Percentiles rank a stretch among this genome's conserved stretches.
phyloP scores from a whole-genome alignment of 1,140 invertebrate species.

The Pissodes strobi region DNA sequence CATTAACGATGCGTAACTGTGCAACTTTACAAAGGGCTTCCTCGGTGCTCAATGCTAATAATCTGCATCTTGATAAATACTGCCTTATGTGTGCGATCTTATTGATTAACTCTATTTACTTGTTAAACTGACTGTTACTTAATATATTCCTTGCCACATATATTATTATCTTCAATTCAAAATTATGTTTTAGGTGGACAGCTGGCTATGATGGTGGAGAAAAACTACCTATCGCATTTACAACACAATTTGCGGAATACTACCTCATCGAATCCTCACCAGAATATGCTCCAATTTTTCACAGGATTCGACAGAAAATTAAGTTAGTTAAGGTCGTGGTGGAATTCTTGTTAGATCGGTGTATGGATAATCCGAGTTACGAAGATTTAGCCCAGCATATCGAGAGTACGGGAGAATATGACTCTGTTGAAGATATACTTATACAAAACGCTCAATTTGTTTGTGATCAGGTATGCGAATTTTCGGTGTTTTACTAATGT shows the following conservation, averaged over 20 bases:
- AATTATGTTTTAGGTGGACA: too few relatives aligned
- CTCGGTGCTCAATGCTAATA: too few relatives aligned
- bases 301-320: constrained; percentile 76
- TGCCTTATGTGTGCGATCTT: too few relatives aligned
- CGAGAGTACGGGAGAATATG: constrained; percentile 60
- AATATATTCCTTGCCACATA: too few relatives aligned
- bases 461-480: constrained; percentile 82
- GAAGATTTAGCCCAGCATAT: constrained; percentile 75
- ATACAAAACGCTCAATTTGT: constrained; percentile 83
- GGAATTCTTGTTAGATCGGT: constrained; percentile 72
- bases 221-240: constrained; percentile 75
- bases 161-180: too few relatives aligned
- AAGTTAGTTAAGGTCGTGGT: constrained; percentile 81
- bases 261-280: constrained; percentile 76
- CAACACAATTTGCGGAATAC: constrained; percentile 82
- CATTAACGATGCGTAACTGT: too few relatives aligned
- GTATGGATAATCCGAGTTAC: constrained; percentile 71
- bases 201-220: constrained; percentile 83
- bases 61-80: too few relatives aligned
- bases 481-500: too few relatives aligned
- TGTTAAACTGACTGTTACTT: too few relatives aligned
- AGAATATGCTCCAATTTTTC: constrained; percentile 73
- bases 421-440: constrained; percentile 76
- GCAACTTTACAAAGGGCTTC: too few relatives aligned
- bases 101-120: too few relatives aligned